Base-by-base conservation (phyloP, 1,140 invertebrate genomes). In the Trachymyrmex cornetzi region DNA sequence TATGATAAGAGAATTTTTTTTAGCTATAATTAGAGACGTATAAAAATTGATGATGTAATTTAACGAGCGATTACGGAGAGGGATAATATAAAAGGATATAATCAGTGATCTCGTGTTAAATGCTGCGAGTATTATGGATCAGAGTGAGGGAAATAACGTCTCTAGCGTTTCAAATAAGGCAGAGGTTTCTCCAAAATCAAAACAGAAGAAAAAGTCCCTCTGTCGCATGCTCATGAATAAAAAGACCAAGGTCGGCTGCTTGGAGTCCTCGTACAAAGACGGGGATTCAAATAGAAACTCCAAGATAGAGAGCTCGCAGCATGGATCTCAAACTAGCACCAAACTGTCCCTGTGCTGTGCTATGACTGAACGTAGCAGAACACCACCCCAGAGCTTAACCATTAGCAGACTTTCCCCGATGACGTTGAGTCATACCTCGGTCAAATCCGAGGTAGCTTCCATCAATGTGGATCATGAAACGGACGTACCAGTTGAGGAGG, bases 341-440 rank as follows among this genome's bases (percentile, higher is more conserved):
- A 95, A 95, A 75, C 85, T 95, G 57, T 95, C 95, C 1, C 86
- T 95, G 3, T 95, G 95, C 71, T 95, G 95, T 80, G 94, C 95
- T 7, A 95, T 95, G 93, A 95, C 95, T 11, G 95, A 95, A 74
- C 91, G 94, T 19, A 95, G 94, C 75, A 91, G 93, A 87, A 95
- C 95, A 11, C 94, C 94, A 0, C 93, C 94, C 6, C 94, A 95
- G 86, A 95, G 93, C 86, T 88, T 94, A 38, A 94, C 93, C 9
- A 91, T 90, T 2, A 94, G 93, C 77, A 91, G 93, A 64, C 85
- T 95, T 16, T 95, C 94, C 9, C 93, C 94, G 19, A 94, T 92
- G 61, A 93, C 92, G 0, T 87, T 93, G 22, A 94, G 93, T 53
- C 89, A 91, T 1, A 91, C 92, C 27, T 94, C 94, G 12, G 93